These are phyloP conservation scores for Sitta carolinensis DNA, from an alignment of 2,797 vertebrate genomes.

Conservation along the genomic window DNA sequence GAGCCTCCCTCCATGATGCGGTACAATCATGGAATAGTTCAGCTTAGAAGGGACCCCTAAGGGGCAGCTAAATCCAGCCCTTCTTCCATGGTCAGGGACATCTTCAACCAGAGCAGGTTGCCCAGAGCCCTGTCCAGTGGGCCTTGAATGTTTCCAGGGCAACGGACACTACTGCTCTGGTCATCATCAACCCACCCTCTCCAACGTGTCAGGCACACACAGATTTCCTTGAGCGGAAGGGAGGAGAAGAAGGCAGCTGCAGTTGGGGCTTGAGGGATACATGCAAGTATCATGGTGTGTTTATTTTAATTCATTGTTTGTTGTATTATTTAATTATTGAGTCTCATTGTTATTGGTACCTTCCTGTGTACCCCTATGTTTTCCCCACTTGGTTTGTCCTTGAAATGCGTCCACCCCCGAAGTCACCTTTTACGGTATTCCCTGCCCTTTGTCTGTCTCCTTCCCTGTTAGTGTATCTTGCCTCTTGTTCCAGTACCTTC, in stretches of 20 bases:
- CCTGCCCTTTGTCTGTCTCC: too few species aligned
- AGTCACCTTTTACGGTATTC: too few species aligned
- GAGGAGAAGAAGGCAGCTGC: not conserved
- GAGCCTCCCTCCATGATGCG: not conserved
- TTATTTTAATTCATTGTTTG: too few species aligned
- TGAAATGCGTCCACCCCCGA: too few species aligned
- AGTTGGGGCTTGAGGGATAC: not conserved
- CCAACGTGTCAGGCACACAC: accelerated
- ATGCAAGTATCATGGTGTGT: too few species aligned
- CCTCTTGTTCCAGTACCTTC: too few species aligned
- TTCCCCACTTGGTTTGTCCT: too few species aligned
- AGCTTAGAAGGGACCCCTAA: not conserved
- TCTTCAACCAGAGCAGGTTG: not conserved
- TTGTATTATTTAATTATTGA: too few species aligned
- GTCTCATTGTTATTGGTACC: too few species aligned
- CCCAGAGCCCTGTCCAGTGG: not conserved
- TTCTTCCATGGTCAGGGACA: not conserved
- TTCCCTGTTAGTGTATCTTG: too few species aligned
- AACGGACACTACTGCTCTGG: not conserved
- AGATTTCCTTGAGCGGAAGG: not conserved
- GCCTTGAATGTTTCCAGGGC: not conserved
- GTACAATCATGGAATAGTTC: not conserved
- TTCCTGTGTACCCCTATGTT: too few species aligned
- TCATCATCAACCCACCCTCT: not conserved
- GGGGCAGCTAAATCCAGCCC: not conserved